phyloP scores from a whole-genome alignment of 2,113 vertebrate species.

The Sorex fumeus region DNA sequence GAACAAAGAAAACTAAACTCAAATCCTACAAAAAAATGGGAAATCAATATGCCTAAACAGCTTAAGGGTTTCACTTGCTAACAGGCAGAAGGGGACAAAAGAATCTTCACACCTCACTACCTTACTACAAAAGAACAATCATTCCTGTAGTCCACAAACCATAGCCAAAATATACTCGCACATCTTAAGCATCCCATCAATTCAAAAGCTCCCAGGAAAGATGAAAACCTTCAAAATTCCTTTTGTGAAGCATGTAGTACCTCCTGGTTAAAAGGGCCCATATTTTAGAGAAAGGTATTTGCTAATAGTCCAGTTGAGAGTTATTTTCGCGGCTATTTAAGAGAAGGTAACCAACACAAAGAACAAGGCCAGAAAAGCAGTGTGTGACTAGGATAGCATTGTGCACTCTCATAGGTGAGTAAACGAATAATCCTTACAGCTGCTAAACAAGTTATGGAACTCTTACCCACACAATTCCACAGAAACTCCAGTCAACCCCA shows the following conservation, averaged over 20 bases:
- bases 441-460: neutral
- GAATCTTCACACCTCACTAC: slow-evolving; percentile 63
- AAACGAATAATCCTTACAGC: neutral
- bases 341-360: neutral
- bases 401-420: slow-evolving; percentile 20
- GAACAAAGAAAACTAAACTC: slow-evolving; percentile 61
- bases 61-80: slow-evolving; percentile 67
- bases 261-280: too few relatives aligned
- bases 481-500: neutral
- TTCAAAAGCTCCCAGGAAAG: neutral
- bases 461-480: neutral
- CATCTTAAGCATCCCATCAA: neutral
- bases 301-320: neutral
- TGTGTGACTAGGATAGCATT: neutral
- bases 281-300: too few relatives aligned
- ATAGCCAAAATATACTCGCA: slow-evolving; percentile 7
- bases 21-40: slow-evolving; percentile 64
- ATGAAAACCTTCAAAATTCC: neutral
- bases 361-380: slow-evolving; percentile 37
- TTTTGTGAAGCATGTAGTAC: neutral
- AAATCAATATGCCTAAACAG: slow-evolving; percentile 71
- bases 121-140: slow-evolving; percentile 51
- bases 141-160: neutral
- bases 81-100: slow-evolving; percentile 36
- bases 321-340: neutral